phyloP scores from a whole-genome alignment of 1,140 invertebrate species.

The Tachypleus tridentatus region DNA sequence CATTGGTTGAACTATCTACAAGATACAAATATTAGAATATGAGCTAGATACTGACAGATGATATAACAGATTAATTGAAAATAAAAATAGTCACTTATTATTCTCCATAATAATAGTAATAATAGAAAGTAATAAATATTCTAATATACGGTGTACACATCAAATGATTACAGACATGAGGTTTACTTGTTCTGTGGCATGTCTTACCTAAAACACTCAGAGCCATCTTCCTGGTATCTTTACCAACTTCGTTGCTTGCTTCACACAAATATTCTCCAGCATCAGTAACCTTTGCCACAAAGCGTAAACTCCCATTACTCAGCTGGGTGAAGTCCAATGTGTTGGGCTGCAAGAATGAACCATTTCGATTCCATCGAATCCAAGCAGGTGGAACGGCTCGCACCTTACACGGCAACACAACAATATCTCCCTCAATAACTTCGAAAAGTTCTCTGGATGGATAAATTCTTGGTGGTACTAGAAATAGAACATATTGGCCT shows the following conservation, averaged over 20 bases:
- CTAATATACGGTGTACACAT: too few relatives aligned
- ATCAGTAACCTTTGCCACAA: constrained; percentile 20
- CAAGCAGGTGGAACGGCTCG: constrained; percentile 12
- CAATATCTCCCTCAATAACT: constrained; percentile 11
- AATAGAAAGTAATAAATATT: too few relatives aligned
- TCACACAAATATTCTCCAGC: constrained; percentile 31
- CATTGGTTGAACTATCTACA: too few relatives aligned
- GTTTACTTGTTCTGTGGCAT: not conserved
- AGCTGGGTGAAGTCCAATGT: not conserved
- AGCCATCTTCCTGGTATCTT: constrained; percentile 23
- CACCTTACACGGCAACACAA: constrained; percentile 7
- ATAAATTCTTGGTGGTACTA: constrained; percentile 14
- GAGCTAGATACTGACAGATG: too few relatives aligned
- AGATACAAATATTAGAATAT: too few relatives aligned
- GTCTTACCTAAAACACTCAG: constrained; percentile 26
- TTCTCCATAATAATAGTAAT: too few relatives aligned
- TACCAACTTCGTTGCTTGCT: constrained; percentile 22
- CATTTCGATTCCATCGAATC: constrained; percentile 10
- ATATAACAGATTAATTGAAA: too few relatives aligned
- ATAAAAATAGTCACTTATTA: too few relatives aligned
- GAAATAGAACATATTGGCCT: not conserved
- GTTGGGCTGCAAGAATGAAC: not conserved
- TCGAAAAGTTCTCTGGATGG: constrained; percentile 1
- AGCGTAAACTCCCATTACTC: constrained; percentile 12
- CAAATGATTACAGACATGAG: not conserved